A percentile compares a stretch with the other conserved stretches of the same genome.
Evolutionary conservation across 2,888 invertebrate genomes (phyloP).

Genomic region (Pachymerium ferrugineum): DNA sequence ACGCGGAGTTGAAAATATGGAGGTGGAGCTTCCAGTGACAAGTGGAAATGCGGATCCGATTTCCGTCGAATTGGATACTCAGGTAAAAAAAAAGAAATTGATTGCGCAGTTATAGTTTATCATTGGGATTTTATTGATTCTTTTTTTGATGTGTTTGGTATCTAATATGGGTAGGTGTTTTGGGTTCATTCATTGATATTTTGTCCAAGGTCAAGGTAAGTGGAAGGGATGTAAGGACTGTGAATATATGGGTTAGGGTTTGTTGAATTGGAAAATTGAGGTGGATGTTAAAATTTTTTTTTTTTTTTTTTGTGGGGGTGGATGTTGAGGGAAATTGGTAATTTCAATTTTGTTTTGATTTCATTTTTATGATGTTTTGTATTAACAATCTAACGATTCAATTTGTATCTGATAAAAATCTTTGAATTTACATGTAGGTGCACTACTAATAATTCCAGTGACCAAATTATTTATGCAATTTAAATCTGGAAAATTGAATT

Average conservation of each 20-base stretch:
- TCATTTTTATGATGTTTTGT: too few relatives aligned
- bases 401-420: too few relatives aligned
- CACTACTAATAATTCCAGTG: too few relatives aligned
- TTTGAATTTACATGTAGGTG: too few relatives aligned
- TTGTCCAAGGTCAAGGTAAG: not conserved
- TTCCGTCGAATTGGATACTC: slow-evolving; percentile 55
- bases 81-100: not conserved
- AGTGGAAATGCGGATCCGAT: slow-evolving; percentile 66
- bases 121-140: not conserved
- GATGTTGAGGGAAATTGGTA: slow-evolving; percentile 28
- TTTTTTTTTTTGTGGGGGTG: not conserved
- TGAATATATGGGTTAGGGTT: too few relatives aligned
- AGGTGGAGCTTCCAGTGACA: slow-evolving; percentile 48
- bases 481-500: too few relatives aligned
- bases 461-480: too few relatives aligned
- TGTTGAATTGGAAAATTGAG: not conserved
- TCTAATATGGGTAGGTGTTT: not conserved
- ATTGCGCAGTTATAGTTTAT: too few relatives aligned
- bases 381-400: too few relatives aligned
- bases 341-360: slow-evolving; percentile 9
- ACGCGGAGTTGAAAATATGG: slow-evolving; percentile 34
- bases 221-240: not conserved
- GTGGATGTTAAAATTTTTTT: not conserved
- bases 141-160: not conserved
- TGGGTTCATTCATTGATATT: not conserved